These are phyloP conservation scores for Synergus umbraculus DNA, from an alignment of 2,888 invertebrate species.

Conservation along the genomic window DNA sequence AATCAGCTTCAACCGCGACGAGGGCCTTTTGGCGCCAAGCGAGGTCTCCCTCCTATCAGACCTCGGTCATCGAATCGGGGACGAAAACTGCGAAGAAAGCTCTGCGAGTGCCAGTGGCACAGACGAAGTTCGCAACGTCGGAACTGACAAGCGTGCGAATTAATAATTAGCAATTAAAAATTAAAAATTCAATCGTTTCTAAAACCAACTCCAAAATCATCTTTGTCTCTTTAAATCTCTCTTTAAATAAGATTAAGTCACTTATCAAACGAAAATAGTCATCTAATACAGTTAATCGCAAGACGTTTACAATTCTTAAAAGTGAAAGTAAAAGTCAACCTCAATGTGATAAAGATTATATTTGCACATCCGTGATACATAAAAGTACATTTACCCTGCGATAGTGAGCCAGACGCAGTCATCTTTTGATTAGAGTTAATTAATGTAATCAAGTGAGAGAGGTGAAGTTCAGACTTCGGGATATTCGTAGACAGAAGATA, in stretches of 20 bases:
- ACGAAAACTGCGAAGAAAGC: conserved; percentile 27
- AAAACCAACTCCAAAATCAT: no score
- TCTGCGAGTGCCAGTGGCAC: conserved; percentile 1
- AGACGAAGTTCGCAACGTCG: conserved; percentile 15
- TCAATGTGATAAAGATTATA: not conserved
- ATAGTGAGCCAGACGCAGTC: conserved; percentile 5
- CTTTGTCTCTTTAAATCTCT: not conserved
- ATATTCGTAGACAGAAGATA: not conserved
- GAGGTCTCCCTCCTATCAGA: conserved; percentile 20
- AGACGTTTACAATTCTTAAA: not conserved
- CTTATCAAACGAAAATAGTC: no score
- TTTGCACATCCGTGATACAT: not conserved
- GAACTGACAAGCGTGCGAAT: not conserved
- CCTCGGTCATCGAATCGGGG: conserved; percentile 10
- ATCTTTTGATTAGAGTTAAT: conserved; percentile 7
- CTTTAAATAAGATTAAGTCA: no score
- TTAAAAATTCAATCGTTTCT: not conserved
- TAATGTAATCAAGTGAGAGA: conserved; percentile 15
- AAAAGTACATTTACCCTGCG: conserved; percentile 39
- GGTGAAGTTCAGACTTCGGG: conserved; percentile 9
- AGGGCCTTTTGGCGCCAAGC: conserved; percentile 8
- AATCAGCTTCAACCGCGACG: not conserved
- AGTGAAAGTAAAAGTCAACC: not conserved
- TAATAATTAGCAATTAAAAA: not conserved
- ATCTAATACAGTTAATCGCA: not conserved